phyloP scores from a whole-genome alignment of 2,888 invertebrate genomes.

The Napeogenes sylphis region DNA sequence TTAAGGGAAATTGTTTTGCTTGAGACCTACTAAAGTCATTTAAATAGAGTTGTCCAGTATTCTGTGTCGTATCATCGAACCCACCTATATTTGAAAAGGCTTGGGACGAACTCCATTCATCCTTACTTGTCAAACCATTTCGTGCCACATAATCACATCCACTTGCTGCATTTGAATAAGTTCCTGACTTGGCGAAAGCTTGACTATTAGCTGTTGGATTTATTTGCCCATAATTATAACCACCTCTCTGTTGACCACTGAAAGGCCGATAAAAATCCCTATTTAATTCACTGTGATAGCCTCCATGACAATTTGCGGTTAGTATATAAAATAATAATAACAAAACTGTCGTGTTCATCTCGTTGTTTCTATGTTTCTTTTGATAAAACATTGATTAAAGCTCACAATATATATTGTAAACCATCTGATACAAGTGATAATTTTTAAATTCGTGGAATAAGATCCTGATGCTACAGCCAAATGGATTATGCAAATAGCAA shows the following conservation, averaged over 20 bases:
- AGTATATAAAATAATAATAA: conserved; percentile 39
- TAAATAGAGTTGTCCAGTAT: too few relatives aligned
- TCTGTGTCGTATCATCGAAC: too few relatives aligned
- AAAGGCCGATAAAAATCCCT: conserved; percentile 5
- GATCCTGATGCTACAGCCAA: conserved; percentile 37
- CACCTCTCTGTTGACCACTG: conserved; percentile 21
- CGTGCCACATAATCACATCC: conserved; percentile 15
- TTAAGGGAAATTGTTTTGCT: too few relatives aligned
- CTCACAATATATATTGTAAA: conserved; percentile 50
- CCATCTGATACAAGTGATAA: conserved; percentile 30
- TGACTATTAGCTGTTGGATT: conserved; percentile 2
- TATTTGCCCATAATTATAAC: not conserved
- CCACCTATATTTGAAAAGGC: too few relatives aligned
- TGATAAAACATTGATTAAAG: conserved; percentile 33
- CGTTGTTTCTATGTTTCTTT: conserved; percentile 38
- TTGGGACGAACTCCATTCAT: too few relatives aligned
- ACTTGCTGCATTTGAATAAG: conserved; percentile 2
- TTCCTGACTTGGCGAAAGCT: not conserved
- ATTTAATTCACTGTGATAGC: too few relatives aligned
- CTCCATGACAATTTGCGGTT: conserved; percentile 33
- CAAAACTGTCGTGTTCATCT: conserved; percentile 40
- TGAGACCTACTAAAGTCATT: too few relatives aligned
- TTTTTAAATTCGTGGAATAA: conserved; percentile 53
- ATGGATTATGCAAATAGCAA: conserved; percentile 46
- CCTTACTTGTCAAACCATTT: conserved; percentile 13